Evolutionary conservation across 2,113 vertebrate genomes (phyloP).

Genomic region (Anolis carolinensis): DNA sequence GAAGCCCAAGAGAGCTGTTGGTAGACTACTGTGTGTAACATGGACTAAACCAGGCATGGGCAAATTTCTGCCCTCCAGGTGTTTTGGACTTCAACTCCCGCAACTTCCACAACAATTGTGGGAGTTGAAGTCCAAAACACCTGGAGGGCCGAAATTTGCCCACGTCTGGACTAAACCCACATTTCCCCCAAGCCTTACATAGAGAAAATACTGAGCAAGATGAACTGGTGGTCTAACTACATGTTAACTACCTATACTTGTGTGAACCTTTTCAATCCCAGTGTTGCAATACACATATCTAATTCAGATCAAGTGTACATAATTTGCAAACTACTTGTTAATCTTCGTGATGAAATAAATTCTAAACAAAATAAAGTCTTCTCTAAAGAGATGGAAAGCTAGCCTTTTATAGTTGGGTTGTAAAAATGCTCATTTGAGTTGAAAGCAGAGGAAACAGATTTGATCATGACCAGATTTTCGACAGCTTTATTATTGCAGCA

Average conservation of each 20-base stretch:
- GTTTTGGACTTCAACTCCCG: too few species aligned
- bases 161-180: too few species aligned
- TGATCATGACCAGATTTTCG: constrained; percentile 52
- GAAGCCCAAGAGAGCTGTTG: not conserved
- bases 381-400: constrained; percentile 29
- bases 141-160: too few species aligned
- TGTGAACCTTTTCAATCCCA: not conserved
- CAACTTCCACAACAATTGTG: too few species aligned
- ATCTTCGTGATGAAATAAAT: not conserved
- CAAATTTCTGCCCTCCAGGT: too few species aligned
- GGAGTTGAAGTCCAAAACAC: too few species aligned
- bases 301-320: constrained; percentile 11
- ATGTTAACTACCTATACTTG: not conserved
- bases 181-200: not conserved
- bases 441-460: constrained; percentile 47
- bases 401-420: not conserved
- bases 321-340: not conserved
- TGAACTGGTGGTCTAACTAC: too few species aligned
- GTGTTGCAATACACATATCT: not conserved
- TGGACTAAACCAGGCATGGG: too few species aligned
- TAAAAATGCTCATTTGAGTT: constrained; percentile 14
- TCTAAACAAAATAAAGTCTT: constrained; percentile 25
- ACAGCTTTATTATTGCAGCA: constrained; percentile 48
- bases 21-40: not conserved
- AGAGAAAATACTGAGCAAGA: not conserved